phyloP scores from a whole-genome alignment of 2,113 vertebrate species.

The Entelurus aequoreus region DNA sequence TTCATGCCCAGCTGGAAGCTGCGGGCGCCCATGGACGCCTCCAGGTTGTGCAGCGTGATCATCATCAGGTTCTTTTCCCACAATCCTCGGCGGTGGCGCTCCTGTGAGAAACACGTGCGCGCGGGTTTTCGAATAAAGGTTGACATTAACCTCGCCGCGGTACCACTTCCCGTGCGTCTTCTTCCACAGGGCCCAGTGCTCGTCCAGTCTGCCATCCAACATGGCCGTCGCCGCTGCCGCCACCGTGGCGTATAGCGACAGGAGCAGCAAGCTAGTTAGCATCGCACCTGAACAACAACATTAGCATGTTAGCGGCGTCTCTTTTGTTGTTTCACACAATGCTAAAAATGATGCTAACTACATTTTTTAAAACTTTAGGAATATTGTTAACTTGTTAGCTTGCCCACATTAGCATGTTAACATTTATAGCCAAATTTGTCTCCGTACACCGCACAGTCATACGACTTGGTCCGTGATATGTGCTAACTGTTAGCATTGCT shows the following conservation, averaged over 20 bases:
- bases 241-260: slow-evolving; percentile 10
- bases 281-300: slow-evolving; percentile 31
- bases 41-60: slow-evolving; percentile 83
- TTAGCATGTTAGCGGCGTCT: too few relatives aligned
- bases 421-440: too few relatives aligned
- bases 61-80: slow-evolving; percentile 84
- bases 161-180: slow-evolving; percentile 66
- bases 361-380: too few relatives aligned
- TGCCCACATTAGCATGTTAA: too few relatives aligned
- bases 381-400: too few relatives aligned
- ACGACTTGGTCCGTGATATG: too few relatives aligned
- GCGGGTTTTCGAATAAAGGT: neutral
- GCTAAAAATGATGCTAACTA: too few relatives aligned
- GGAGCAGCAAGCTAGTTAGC: slow-evolving; percentile 45
- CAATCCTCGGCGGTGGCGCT: slow-evolving; percentile 63
- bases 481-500: too few relatives aligned
- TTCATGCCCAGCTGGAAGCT: slow-evolving; percentile 85
- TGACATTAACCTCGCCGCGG: slow-evolving; percentile 30
- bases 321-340: too few relatives aligned
- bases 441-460: too few relatives aligned
- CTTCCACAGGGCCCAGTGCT: slow-evolving; percentile 80
- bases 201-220: slow-evolving; percentile 58
- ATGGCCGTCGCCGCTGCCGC: slow-evolving; percentile 15
- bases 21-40: slow-evolving; percentile 82
- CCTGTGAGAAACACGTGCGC: slow-evolving; percentile 30